Conservation (phyloP, 2,888 invertebrate species). For the Chesias legatella region DNA sequence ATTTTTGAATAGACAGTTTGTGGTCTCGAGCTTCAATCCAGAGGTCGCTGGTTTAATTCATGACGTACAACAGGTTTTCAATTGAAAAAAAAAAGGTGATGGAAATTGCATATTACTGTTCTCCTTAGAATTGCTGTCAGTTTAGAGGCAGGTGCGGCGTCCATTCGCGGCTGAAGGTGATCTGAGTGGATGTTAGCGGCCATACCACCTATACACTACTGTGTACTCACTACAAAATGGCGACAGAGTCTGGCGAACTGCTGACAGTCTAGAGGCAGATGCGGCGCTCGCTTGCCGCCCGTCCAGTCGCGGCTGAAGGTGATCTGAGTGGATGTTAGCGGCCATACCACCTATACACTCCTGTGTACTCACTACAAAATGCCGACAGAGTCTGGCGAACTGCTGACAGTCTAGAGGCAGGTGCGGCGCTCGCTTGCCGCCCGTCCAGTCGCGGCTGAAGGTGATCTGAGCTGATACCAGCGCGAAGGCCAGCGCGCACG, state of each 20-base stretch:
- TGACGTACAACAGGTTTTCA: too few relatives aligned
- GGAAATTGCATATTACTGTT: too few relatives aligned
- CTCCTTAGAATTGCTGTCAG: conserved; percentile 66
- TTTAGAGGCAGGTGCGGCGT: conserved; percentile 54
- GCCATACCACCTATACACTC: conserved; percentile 41
- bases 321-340: conserved; percentile 67
- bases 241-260: conserved; percentile 66
- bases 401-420: conserved; percentile 61
- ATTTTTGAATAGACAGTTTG: too few relatives aligned
- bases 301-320: conserved; percentile 77
- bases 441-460: conserved; percentile 75
- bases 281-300: conserved; percentile 62
- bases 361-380: conserved; percentile 63
- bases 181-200: conserved; percentile 64
- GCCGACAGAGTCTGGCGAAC: conserved; percentile 63
- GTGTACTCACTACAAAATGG: conserved; percentile 61
- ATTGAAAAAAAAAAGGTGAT: too few relatives aligned
- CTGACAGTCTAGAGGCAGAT: conserved; percentile 55
- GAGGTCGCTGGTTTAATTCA: too few relatives aligned
- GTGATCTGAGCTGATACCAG: conserved; percentile 70
- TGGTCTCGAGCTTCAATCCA: too few relatives aligned
- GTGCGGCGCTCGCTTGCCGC: conserved; percentile 60
- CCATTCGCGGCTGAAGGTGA: conserved; percentile 77
- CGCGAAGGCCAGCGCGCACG: conserved; percentile 50
- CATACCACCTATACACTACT: conserved; percentile 46